These are phyloP conservation scores for Sanderia malayensis DNA, from an alignment of 30 jellyfish, hydroid and myxozoan genomes.

Conservation along the genomic window DNA sequence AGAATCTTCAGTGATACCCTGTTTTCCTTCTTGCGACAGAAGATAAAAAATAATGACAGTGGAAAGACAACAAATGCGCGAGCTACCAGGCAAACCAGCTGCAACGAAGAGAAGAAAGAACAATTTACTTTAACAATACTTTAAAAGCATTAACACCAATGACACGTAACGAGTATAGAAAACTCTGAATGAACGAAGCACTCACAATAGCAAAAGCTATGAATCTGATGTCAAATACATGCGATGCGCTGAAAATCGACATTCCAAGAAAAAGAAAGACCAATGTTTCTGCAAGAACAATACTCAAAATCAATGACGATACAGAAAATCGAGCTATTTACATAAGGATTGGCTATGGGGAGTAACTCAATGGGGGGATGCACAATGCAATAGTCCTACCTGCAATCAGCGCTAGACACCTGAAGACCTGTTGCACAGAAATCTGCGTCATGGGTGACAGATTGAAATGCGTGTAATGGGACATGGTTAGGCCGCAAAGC, in stretches of 20 bases:
- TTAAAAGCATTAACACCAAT: too few species aligned
- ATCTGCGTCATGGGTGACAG: slow-evolving; percentile 86
- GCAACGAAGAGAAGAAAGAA: slow-evolving; percentile 10
- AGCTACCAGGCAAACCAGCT: slow-evolving; percentile 88
- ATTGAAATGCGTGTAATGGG: slow-evolving; percentile 90
- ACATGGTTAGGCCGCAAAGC: slow-evolving; percentile 92
- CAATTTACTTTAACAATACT: too few species aligned
- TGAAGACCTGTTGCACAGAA: slow-evolving; percentile 84
- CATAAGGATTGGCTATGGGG: too few species aligned
- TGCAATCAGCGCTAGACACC: slow-evolving; percentile 77
- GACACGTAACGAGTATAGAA: too few species aligned
- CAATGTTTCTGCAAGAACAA: slow-evolving; percentile 60
- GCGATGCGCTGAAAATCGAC: slow-evolving; percentile 72
- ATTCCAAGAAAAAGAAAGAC: slow-evolving; percentile 84
- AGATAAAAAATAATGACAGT: slow-evolving; percentile 77
- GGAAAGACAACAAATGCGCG: slow-evolving; percentile 91
- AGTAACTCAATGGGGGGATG: neutral
- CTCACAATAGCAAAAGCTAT: slow-evolving; percentile 85
- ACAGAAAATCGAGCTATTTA: too few species aligned
- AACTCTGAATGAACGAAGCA: neutral
- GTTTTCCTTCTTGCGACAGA: slow-evolving; percentile 79
- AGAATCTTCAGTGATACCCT: slow-evolving; percentile 80
- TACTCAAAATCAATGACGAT: too few species aligned
- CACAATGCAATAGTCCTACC: slow-evolving; percentile 32
- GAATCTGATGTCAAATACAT: slow-evolving; percentile 61